phyloP scores from a whole-genome alignment of 2,888 invertebrate species.

The Drosophila niveifrons region DNA sequence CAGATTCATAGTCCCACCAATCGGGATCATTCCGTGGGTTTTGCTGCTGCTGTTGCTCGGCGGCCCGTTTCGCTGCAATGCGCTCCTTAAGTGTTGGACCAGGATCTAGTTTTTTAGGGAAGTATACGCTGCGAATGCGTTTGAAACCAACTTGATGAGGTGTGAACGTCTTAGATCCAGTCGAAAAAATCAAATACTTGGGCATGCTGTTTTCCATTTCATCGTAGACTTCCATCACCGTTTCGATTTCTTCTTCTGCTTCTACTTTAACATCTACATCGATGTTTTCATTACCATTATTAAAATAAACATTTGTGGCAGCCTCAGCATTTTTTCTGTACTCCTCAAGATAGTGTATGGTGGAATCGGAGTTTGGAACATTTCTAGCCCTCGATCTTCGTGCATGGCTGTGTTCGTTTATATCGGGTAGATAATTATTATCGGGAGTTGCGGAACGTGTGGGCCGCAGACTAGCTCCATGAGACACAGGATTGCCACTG shows the following conservation, averaged over 20 bases:
- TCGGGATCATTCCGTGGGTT: slow-evolving; percentile 87
- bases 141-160: slow-evolving; percentile 94
- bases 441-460: slow-evolving; percentile 65
- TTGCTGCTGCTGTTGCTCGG: slow-evolving; percentile 71
- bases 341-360: slow-evolving; percentile 88
- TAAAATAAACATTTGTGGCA: slow-evolving; percentile 50
- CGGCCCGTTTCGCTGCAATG: slow-evolving; percentile 86
- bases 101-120: slow-evolving; percentile 89
- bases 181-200: slow-evolving; percentile 91
- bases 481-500: slow-evolving; percentile 82
- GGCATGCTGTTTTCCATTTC: slow-evolving; percentile 88
- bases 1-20: slow-evolving; percentile 89
- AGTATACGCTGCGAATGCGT: slow-evolving; percentile 89
- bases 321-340: slow-evolving; percentile 85
- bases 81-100: slow-evolving; percentile 90
- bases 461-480: slow-evolving; percentile 72
- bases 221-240: slow-evolving; percentile 84
- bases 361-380: slow-evolving; percentile 65
- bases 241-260: slow-evolving; percentile 53
- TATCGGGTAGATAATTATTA: slow-evolving; percentile 66
- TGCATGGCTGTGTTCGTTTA: slow-evolving; percentile 58
- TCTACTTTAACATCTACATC: slow-evolving; percentile 18
- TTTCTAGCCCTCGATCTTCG: slow-evolving; percentile 48
- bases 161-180: slow-evolving; percentile 92
- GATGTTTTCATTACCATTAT: slow-evolving; percentile 45